phyloP scores from a whole-genome alignment of 2,113 vertebrate species.

The Petroica traversi region DNA sequence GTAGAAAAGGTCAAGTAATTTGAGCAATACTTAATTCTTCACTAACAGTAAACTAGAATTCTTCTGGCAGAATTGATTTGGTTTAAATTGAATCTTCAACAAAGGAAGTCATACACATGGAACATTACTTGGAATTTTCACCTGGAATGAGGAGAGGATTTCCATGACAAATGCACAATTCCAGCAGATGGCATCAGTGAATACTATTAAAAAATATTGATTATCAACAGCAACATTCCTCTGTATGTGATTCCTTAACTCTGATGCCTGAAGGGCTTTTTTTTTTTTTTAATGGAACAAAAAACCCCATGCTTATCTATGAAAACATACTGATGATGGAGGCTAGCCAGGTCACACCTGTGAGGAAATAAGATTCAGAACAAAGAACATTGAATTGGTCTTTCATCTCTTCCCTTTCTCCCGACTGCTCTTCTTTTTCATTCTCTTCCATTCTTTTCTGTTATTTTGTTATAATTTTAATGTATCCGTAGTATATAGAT shows the following conservation, averaged over 20 bases:
- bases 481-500: not conserved
- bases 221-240: slow-evolving; percentile 76
- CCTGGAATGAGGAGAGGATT: slow-evolving; percentile 74
- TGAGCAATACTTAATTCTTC: not conserved
- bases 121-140: slow-evolving; percentile 76
- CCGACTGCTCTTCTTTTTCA: not conserved
- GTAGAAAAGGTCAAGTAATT: not conserved
- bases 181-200: slow-evolving; percentile 94
- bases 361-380: not conserved
- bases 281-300: slow-evolving; percentile 75
- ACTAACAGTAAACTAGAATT: not conserved
- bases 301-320: slow-evolving; percentile 80
- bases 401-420: not conserved
- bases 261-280: slow-evolving; percentile 73
- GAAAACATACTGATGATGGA: slow-evolving; percentile 77
- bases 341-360: slow-evolving; percentile 80
- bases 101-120: not conserved
- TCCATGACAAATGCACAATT: slow-evolving; percentile 82
- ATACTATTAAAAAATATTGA: slow-evolving; percentile 76
- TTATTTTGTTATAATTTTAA: not conserved
- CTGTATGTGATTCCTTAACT: slow-evolving; percentile 71
- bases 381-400: not conserved
- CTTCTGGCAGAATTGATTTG: not conserved
- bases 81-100: not conserved
- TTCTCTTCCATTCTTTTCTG: not conserved